Conservation (phyloP, 2,113 vertebrate genomes). For the Hemiprocne comata region DNA sequence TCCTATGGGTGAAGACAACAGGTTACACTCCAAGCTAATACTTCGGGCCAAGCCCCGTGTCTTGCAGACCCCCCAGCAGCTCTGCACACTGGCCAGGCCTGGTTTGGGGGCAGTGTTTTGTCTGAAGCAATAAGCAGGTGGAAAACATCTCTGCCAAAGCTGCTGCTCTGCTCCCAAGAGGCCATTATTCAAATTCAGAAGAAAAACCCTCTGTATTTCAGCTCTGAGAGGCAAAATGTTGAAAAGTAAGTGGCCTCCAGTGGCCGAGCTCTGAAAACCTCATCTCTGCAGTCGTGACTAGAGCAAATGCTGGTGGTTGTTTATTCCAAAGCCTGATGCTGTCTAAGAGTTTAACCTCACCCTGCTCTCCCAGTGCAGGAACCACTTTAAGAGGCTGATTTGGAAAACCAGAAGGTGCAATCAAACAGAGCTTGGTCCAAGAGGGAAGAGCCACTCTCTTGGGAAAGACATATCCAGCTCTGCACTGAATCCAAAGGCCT, state of each 20-base stretch:
- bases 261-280: not conserved
- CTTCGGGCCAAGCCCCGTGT: not conserved
- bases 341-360: not conserved
- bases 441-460: not conserved
- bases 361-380: not conserved
- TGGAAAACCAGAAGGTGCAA: not conserved
- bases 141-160: not conserved
- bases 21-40: rapidly evolving
- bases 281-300: not conserved
- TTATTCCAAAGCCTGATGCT: not conserved
- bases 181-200: not conserved
- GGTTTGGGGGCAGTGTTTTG: not conserved
- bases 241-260: not conserved
- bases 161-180: not conserved
- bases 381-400: not conserved
- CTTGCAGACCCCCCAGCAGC: not conserved
- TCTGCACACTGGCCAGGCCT: not conserved
- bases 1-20: rapidly evolving
- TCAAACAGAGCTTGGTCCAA: not conserved
- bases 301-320: not conserved
- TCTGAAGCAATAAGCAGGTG: not conserved
- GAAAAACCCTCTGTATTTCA: not conserved
- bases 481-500: not conserved
- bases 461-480: not conserved
- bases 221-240: not conserved